phyloP scores from a whole-genome alignment of 2,797 vertebrate genomes.

The Bradypodion ventrale region DNA sequence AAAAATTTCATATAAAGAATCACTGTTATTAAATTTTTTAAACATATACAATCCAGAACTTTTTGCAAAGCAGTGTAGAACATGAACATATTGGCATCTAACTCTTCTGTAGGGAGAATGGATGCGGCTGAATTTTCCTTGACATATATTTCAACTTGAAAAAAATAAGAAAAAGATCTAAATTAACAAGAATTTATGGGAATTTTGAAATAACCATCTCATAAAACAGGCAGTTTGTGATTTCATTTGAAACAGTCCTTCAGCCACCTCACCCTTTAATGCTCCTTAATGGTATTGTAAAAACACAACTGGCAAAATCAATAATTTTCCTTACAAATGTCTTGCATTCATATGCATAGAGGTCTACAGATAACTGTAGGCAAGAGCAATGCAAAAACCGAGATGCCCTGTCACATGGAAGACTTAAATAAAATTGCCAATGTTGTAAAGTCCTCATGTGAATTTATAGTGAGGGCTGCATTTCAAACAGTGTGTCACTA shows the following conservation, averaged over 20 bases:
- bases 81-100: not conserved
- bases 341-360: not conserved
- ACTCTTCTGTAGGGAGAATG: not conserved
- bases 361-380: not conserved
- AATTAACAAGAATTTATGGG: constrained; percentile 14
- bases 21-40: not conserved
- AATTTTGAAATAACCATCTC: constrained; percentile 37
- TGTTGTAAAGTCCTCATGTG: not conserved
- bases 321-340: constrained; percentile 10
- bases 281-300: constrained; percentile 24
- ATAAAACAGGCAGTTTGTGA: constrained; percentile 39
- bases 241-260: constrained; percentile 25
- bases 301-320: constrained; percentile 5
- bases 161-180: not conserved
- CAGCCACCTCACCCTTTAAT: constrained; percentile 5
- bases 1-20: not conserved
- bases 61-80: not conserved
- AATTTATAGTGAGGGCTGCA: not conserved
- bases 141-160: not conserved
- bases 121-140: not conserved
- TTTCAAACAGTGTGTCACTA: not conserved
- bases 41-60: not conserved
- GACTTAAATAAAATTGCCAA: not conserved
- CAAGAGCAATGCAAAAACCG: not conserved
- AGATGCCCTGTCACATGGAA: not conserved